Base-by-base conservation (phyloP, 2,113 vertebrate species). In the Larimichthys crocea region DNA sequence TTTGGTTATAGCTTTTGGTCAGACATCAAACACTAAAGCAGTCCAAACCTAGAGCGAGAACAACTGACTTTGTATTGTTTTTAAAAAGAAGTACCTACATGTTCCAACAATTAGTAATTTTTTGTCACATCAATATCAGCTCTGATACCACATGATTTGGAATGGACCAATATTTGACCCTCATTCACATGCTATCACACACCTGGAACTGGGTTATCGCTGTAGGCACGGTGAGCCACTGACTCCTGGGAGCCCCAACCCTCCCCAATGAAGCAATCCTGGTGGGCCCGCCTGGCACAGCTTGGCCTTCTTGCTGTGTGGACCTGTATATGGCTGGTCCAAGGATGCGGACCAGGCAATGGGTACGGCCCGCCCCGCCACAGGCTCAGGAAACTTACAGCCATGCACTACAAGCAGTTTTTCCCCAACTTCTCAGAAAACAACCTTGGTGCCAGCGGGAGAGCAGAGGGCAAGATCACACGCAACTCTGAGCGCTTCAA, bases 381-480 rank as follows among this genome's bases (percentile, higher is more conserved):
- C 84, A 96, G 95, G 61, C 93, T 94, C 80, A 95, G 96, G 89
- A 98, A 96, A 83, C 96, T 99, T 76, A 95, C 95, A 73, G 96
- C 98, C 44, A 96, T 99, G 90, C 95, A 96, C 83, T 98, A 97
- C 94, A 97, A 97, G 94, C 96, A 97, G 89, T 97, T 95, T 88
- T 96, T 95, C 85, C 97, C 98, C 89, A 97, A 97, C 93, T 97
- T 99, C 92, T 97, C 98, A 3, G 98, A 99, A 91, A 99, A 99
- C 94, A 99, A 98, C 84, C 96, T 99, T 46, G 98, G 98, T 19
- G 98, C 98, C 91, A 98, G 98, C 87, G 98, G 98, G 31, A 95
- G 97, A 92, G 97, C 97, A 76, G 98, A 99, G 91, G 97, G 97
- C 89, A 99, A 99, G 95, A 97, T 99, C 91, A 94, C 96, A 60